Conservation (phyloP, 1,140 invertebrate species). For the Babylonia areolata region DNA sequence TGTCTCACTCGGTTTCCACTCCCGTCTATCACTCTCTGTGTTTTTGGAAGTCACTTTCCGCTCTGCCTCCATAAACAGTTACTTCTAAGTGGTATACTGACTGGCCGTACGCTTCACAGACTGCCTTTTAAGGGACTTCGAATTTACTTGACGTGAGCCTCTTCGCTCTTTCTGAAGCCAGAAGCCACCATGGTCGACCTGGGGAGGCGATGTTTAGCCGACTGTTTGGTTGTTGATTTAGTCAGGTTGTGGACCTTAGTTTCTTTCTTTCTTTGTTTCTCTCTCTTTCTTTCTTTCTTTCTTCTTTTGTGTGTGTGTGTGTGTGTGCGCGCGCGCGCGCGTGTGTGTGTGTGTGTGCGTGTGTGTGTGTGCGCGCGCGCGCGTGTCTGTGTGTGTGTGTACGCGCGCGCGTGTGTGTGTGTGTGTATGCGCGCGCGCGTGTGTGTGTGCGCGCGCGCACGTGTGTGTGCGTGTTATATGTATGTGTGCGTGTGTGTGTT, state of each 20-base stretch:
- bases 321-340: not conserved
- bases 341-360: not conserved
- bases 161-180: not conserved
- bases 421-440: not conserved
- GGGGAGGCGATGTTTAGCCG: too few relatives aligned
- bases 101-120: not conserved
- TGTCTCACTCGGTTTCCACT: not conserved
- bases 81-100: not conserved
- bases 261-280: not conserved
- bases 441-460: not conserved
- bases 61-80: too few relatives aligned
- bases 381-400: too few relatives aligned
- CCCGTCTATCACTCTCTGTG: not conserved
- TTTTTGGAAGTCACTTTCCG: not conserved
- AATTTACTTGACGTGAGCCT: not conserved
- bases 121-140: too few relatives aligned
- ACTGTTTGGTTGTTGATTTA: too few relatives aligned
- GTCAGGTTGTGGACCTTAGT: too few relatives aligned
- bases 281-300: not conserved
- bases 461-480: not conserved
- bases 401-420: not conserved
- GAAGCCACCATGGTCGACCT: too few relatives aligned
- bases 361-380: not conserved
- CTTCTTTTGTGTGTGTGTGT: not conserved
- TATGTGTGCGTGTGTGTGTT: not conserved